Conservation (phyloP, 2,888 invertebrate species). For the Hydraecia micacea region DNA sequence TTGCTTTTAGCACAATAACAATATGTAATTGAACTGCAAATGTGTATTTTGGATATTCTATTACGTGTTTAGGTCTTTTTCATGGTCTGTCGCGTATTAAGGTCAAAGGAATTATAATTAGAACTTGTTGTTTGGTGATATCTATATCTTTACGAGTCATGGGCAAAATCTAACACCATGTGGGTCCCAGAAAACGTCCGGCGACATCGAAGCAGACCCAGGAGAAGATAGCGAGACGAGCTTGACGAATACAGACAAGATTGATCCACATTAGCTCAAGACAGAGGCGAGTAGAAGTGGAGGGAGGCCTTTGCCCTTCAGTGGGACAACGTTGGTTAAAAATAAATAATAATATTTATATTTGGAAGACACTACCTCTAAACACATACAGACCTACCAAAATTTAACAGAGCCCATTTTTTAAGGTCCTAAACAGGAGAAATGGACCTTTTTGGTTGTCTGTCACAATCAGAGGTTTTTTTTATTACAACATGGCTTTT, state of each 20-base stretch:
- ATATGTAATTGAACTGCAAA: constrained; percentile 60
- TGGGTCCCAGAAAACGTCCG: not conserved
- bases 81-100: not conserved
- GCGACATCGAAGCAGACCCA: not conserved
- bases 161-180: too few species aligned
- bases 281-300: too few species aligned
- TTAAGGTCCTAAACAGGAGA: not conserved
- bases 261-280: not conserved
- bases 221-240: not conserved
- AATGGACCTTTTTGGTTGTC: not conserved
- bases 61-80: constrained; percentile 2
- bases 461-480: not conserved
- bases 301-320: too few species aligned
- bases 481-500: not conserved
- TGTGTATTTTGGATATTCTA: constrained; percentile 37
- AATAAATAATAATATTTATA: not conserved
- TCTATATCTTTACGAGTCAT: not conserved
- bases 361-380: not conserved
- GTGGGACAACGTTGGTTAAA: too few species aligned
- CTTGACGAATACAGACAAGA: not conserved
- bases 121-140: not conserved
- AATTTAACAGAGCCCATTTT: not conserved
- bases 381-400: not conserved
- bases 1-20: constrained; percentile 59
- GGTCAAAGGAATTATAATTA: too few species aligned